These are phyloP conservation scores for Cacajao melanocephalus DNA, from an alignment of 2,797 vertebrate species.

Conservation along the genomic window DNA sequence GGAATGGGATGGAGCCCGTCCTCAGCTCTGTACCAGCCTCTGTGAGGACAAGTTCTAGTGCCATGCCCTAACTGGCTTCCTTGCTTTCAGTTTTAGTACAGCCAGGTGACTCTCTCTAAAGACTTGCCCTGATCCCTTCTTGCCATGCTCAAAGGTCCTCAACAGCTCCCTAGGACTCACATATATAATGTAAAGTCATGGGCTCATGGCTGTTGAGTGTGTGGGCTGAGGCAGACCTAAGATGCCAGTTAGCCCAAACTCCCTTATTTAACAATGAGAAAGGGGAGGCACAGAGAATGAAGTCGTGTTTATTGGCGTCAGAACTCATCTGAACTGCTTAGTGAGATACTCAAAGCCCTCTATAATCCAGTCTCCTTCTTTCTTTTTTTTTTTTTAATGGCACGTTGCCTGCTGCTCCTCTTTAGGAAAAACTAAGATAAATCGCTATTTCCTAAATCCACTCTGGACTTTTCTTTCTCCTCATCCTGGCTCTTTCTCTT, in stretches of 20 bases:
- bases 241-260: neutral
- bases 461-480: neutral
- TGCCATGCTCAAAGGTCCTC: neutral
- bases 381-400: neutral
- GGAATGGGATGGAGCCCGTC: neutral
- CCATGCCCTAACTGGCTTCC: neutral
- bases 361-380: neutral
- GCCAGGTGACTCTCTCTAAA: neutral
- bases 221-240: neutral
- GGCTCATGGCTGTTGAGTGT: neutral
- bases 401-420: neutral
- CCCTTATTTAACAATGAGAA: neutral
- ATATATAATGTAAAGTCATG: neutral
- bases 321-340: neutral
- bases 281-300: neutral
- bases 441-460: neutral
- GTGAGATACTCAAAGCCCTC: neutral
- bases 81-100: neutral
- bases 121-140: neutral
- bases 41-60: neutral
- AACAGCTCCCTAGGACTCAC: neutral
- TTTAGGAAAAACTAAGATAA: neutral
- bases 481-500: neutral
- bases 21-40: neutral
- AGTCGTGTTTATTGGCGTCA: neutral